Conservation (phyloP, 2,797 vertebrate genomes). For the Rhinogobio ventralis region DNA sequence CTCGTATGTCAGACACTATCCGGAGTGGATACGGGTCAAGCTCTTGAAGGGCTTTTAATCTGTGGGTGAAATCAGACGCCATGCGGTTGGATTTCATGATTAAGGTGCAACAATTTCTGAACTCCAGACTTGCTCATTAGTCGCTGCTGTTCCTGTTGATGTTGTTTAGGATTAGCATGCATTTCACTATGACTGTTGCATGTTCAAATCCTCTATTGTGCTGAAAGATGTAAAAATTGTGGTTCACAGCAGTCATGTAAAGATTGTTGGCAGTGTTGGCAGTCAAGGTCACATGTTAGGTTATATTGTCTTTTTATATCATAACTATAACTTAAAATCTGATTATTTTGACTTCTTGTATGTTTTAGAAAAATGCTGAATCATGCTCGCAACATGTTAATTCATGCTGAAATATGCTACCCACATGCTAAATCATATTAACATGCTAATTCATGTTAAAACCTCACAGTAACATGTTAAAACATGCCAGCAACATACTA, state of each 20-base stretch:
- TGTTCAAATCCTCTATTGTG: background rate
- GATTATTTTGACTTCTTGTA: too few species aligned
- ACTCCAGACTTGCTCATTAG: background rate
- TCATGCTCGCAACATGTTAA: too few species aligned
- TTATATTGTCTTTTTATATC: background rate
- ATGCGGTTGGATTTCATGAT: background rate
- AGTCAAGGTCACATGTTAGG: background rate
- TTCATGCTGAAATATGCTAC: too few species aligned
- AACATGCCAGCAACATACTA: too few species aligned
- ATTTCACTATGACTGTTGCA: background rate
- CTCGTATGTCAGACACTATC: background rate
- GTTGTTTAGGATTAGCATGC: background rate
- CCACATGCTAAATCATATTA: too few species aligned
- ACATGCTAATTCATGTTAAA: too few species aligned
- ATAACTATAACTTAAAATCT: background rate
- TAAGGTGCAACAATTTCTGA: background rate
- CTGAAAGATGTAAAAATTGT: background rate
- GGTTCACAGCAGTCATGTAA: background rate
- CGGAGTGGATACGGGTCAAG: constrained; percentile 6
- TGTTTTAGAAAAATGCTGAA: too few species aligned
- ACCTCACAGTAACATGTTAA: too few species aligned
- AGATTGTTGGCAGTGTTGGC: background rate
- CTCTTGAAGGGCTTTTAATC: constrained; percentile 2
- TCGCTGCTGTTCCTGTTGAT: background rate
- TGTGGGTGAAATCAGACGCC: background rate